phyloP scores from a whole-genome alignment of 2,113 vertebrate genomes.

The Oxygymnocypris stewartii region DNA sequence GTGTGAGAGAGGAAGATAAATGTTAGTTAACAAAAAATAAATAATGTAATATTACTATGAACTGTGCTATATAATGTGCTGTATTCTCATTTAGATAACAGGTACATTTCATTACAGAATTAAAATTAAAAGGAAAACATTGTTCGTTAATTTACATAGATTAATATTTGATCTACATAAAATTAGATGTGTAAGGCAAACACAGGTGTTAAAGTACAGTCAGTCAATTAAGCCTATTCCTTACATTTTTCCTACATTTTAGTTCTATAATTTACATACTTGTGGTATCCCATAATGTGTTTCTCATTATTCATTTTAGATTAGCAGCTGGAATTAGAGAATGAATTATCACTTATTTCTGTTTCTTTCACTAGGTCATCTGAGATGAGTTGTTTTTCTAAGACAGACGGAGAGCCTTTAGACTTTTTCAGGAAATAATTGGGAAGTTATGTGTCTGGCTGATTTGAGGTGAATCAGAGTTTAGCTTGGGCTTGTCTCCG shows the following conservation, averaged over 20 bases:
- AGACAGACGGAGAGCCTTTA: neutral
- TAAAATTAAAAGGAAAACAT: neutral
- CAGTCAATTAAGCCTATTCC: neutral
- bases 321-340: neutral
- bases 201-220: neutral
- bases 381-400: neutral
- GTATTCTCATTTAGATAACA: neutral
- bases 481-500: conserved; percentile 70
- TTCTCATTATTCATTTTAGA: neutral
- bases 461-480: conserved; percentile 68
- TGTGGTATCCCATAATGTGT: neutral
- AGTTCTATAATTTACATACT: neutral
- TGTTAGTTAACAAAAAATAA: neutral
- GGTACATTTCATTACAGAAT: neutral
- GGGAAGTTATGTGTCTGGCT: neutral
- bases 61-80: neutral
- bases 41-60: neutral
- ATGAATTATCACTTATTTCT: neutral
- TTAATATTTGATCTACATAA: neutral
- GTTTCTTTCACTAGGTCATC: neutral
- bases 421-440: neutral
- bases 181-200: no score
- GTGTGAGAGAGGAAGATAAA: neutral
- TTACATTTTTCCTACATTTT: neutral
- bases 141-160: neutral